Conservation (phyloP, 2,888 invertebrate species). For the Coremacera marginata region DNA sequence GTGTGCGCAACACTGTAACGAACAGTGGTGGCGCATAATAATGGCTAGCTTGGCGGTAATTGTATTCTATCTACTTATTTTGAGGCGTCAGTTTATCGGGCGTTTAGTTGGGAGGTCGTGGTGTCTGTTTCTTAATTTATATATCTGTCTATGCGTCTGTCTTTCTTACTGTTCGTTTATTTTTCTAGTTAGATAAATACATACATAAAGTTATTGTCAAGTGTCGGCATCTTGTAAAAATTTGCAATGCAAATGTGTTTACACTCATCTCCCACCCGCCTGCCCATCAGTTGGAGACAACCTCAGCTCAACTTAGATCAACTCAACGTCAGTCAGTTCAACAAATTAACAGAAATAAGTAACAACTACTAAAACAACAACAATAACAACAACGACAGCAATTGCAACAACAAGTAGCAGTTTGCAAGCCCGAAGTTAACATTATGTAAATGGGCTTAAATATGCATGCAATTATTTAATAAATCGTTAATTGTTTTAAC, state of each 20-base stretch:
- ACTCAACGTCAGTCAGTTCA: neutral
- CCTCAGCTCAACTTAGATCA: neutral
- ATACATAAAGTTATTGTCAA: constrained; percentile 21
- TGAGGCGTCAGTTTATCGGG: too few relatives aligned
- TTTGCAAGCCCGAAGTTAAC: neutral
- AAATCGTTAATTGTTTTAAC: constrained; percentile 40
- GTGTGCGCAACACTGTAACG: neutral
- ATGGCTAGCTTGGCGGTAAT: neutral
- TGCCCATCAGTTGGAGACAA: too few relatives aligned
- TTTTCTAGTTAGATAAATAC: neutral
- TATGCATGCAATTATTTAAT: constrained; percentile 39
- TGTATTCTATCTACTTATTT: neutral
- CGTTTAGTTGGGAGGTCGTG: too few relatives aligned
- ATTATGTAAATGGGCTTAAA: constrained; percentile 33
- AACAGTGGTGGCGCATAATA: constrained; percentile 3
- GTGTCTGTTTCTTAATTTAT: neutral
- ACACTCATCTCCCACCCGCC: neutral
- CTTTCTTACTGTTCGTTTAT: neutral
- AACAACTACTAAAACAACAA: neutral
- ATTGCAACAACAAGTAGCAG: neutral
- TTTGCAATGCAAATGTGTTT: constrained; percentile 19
- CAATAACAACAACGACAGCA: constrained; percentile 8
- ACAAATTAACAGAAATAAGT: neutral
- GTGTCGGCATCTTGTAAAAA: neutral
- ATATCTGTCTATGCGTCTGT: neutral